phyloP scores from a whole-genome alignment of 2,113 vertebrate species.

The Asarcornis scutulata region DNA sequence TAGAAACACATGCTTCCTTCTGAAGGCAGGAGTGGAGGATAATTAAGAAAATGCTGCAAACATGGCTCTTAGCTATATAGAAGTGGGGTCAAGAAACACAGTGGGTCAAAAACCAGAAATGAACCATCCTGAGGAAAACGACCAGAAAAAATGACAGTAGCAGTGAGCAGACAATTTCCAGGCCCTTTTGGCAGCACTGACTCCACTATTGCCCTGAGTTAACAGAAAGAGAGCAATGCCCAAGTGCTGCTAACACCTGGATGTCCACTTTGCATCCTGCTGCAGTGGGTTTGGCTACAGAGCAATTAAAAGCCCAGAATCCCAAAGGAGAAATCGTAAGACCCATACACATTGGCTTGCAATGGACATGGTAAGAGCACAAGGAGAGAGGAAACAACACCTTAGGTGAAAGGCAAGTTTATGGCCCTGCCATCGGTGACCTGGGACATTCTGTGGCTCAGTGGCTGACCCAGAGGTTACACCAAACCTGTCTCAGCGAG shows the following conservation, averaged over 20 bases:
- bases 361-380: background rate
- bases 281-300: background rate
- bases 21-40: background rate
- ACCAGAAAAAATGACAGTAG: background rate
- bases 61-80: background rate
- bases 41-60: background rate
- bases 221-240: background rate
- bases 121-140: background rate
- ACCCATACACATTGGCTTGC: background rate
- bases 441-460: background rate
- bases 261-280: background rate
- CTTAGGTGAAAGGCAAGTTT: background rate
- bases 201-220: background rate
- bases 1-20: background rate
- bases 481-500: background rate
- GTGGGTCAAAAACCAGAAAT: background rate
- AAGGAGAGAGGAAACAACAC: background rate
- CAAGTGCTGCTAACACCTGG: background rate
- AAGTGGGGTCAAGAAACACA: background rate
- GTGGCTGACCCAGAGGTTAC: background rate
- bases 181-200: background rate
- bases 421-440: background rate
- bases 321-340: background rate
- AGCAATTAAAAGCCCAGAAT: background rate
- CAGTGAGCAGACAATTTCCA: background rate